Evolutionary conservation across 2,797 vertebrate species (phyloP), one percentile per base, ranked within the genome.

Genomic region (Gallinago nigripennis): DNA sequence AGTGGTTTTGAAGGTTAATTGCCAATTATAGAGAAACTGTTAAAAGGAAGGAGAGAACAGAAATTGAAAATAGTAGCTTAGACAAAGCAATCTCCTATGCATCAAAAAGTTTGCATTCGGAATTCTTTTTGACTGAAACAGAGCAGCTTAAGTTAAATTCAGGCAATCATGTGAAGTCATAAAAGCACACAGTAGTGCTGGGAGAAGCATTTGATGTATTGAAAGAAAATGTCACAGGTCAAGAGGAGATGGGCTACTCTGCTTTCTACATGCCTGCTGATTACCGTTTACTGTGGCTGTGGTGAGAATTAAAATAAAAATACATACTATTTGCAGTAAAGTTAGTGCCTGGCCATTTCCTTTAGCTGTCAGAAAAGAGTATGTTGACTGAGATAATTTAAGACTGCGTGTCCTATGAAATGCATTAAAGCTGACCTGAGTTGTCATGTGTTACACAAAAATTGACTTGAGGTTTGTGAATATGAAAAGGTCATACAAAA

Each of bases 1-100:
- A 75, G 18, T 63, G 37, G 4, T 66, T 84, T 94, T 75, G 82
- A 80, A 95, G 75, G 82, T 95, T 97, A 96, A 97, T 92, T 97
- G 71, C 25, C 75, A 97, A 81, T 95, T 97, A 85, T 28, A 75
- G n/a, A 56, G 15, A 57, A 93, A 58, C 53, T 91, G 17, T 77
- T 84, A 35, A 91, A 82, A 78, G 18, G 41, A 81, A 61, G 2
- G 30, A 41, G 63, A 82, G 19, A 86, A 43, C 3, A 94, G 45
- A 80, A 61, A n/a, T 28, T n/a, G 19, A 57, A 92, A 88, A 70
- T 14, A 82, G 20, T 3, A 13, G 4, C 82, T 93, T 68, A 88
- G 35, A n/a, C 37, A 95, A 95, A 90, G 24, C 15, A 78, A 20
- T 51, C n/a, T 91, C 54, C 39, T 80, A 81, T 93, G 18, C 0